phyloP scores from a whole-genome alignment of 2,888 invertebrate genomes.

The Laothoe populi region DNA sequence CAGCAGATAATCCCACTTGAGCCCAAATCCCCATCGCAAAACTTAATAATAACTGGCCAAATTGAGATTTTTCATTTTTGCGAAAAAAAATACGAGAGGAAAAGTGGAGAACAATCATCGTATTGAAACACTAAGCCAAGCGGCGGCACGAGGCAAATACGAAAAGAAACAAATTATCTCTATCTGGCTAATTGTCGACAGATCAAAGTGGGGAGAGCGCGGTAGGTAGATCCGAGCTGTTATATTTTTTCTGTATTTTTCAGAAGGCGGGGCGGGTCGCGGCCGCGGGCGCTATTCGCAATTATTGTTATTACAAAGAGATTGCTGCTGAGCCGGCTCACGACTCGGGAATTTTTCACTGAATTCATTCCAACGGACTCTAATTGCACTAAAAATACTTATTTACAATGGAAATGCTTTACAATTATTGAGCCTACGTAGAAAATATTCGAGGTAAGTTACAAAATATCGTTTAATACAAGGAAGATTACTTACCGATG shows the following conservation, averaged over 20 bases:
- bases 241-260: constrained; percentile 59
- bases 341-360: constrained; percentile 65
- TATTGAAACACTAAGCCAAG: constrained; percentile 70
- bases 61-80: constrained; percentile 58
- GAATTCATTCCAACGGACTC: constrained; percentile 54
- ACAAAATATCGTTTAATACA: too few relatives aligned
- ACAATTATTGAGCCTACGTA: too few relatives aligned
- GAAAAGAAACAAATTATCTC: constrained; percentile 77
- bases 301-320: constrained; percentile 84
- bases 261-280: constrained; percentile 52
- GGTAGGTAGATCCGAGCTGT: constrained; percentile 70
- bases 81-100: constrained; percentile 44
- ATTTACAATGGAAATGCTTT: constrained; percentile 14
- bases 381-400: constrained; percentile 22
- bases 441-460: too few relatives aligned
- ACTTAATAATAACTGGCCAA: constrained; percentile 52
- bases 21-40: constrained; percentile 45
- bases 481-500: constrained; percentile 95
- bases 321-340: constrained; percentile 77
- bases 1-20: constrained; percentile 46
- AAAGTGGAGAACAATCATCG: constrained; percentile 70
- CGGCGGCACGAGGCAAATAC: constrained; percentile 57
- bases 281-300: constrained; percentile 75
- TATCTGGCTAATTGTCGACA: constrained; percentile 77
- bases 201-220: constrained; percentile 70